A percentile compares a stretch with the other conserved stretches of the same genome.
Evolutionary conservation across 2,888 invertebrate genomes (phyloP).

Genomic region (Lamellibrachia satsuma): DNA sequence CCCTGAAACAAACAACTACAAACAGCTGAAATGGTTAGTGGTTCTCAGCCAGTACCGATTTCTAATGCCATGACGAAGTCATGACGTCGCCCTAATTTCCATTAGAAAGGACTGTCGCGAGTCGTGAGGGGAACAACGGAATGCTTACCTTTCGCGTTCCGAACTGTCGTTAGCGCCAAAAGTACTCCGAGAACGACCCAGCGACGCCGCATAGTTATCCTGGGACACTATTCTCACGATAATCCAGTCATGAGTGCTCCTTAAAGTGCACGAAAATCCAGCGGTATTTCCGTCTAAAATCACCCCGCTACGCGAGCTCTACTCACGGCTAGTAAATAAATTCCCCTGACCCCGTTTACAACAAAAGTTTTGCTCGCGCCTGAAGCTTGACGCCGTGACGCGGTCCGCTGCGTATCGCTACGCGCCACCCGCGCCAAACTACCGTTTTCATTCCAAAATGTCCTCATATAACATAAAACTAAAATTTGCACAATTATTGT

Average conservation of each 20-base stretch:
- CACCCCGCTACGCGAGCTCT: neutral
- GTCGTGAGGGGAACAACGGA: neutral
- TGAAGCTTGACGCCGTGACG: conserved; percentile 17
- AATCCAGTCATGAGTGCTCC: conserved; percentile 24
- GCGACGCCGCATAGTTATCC: conserved; percentile 28
- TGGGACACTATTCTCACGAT: conserved; percentile 19
- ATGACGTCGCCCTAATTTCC: neutral
- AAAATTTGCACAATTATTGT: neutral
- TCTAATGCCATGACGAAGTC: conserved; percentile 1
- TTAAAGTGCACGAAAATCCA: conserved; percentile 13
- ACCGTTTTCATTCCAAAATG: neutral
- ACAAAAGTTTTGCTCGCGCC: conserved; percentile 14
- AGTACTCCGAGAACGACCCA: conserved; percentile 24
- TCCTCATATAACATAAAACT: neutral
- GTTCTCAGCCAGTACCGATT: neutral
- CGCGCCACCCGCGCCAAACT: neutral
- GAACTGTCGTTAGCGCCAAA: conserved; percentile 13
- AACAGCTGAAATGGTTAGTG: neutral
- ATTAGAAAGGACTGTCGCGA: conserved; percentile 3
- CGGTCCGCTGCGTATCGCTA: neutral
- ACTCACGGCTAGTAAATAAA: conserved; percentile 2
- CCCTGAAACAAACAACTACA: neutral
- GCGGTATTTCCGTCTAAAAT: neutral
- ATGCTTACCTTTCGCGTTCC: conserved; percentile 17
- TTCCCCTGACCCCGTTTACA: conserved; percentile 17